These are phyloP conservation scores for Calliphora vomitoria DNA, from an alignment of 2,888 invertebrate species.

Conservation along the genomic window DNA sequence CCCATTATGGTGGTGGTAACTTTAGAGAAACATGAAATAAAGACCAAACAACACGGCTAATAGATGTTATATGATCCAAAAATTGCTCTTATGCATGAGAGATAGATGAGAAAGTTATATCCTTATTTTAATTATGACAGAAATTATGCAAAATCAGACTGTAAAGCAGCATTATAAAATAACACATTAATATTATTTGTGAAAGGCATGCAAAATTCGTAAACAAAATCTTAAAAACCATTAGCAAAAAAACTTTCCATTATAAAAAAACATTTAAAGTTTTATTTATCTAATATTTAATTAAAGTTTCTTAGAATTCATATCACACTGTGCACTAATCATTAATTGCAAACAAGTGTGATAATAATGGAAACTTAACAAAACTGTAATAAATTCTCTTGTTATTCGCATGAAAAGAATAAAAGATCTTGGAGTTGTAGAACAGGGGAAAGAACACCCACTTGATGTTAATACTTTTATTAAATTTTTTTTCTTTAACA, in stretches of 20 bases:
- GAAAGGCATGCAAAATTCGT: not conserved
- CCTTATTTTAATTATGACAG: too few relatives aligned
- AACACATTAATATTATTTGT: not conserved
- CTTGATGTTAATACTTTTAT: conserved; percentile 18
- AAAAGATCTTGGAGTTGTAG: not conserved
- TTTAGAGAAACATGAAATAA: too few relatives aligned
- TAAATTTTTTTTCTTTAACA: not conserved
- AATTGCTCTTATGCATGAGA: too few relatives aligned
- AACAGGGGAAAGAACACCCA: conserved; percentile 26
- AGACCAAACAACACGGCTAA: too few relatives aligned
- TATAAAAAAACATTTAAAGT: not conserved
- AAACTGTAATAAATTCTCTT: conserved; percentile 26
- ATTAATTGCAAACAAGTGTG: conserved; percentile 38
- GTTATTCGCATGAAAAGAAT: conserved; percentile 23
- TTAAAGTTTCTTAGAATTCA: conserved; percentile 22
- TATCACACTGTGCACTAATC: conserved; percentile 26
- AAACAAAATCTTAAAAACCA: not conserved
- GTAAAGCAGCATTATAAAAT: not conserved
- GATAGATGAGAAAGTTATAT: too few relatives aligned
- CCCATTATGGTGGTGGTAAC: too few relatives aligned
- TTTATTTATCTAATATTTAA: not conserved
- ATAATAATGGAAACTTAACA: conserved; percentile 46
- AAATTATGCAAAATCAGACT: not conserved
- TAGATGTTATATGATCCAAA: too few relatives aligned
- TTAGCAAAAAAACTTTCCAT: not conserved